Evolutionary conservation across 2,888 invertebrate species (phyloP), one percentile per base, ranked within the genome.

Genomic region (Muscina levida): DNA sequence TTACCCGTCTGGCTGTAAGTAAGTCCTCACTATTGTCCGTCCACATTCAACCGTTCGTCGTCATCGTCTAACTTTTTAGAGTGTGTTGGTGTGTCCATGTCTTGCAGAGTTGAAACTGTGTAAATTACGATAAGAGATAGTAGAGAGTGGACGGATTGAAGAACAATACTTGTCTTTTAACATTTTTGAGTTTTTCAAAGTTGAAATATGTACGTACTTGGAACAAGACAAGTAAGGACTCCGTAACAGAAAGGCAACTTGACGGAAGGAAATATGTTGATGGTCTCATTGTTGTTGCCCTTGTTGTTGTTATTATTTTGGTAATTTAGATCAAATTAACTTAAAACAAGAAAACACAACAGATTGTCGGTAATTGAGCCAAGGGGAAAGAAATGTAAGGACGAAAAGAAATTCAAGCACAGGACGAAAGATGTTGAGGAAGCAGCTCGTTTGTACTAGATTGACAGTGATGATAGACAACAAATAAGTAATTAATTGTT

Each of bases 391-490:
- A 3, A 31, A 8, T 31, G 31, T 31, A 8, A 8, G 31, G 8
- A 31, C 3, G 31, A 31, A 31, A 42, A 24, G n/a, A 24, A 17
- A 46, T 5, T 15, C n/a, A 13, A 22, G n/a, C 22, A 68, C 51
- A 67, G 15, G 51, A 68, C 39, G 24, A 57, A 24, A 5, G n/a
- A 56, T 26, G 53, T 65, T 26, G 31, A 31, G 31, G 31, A 31
- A 31, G 31, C 8, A 24, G 53, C n/a, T 67, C 39, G 62, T 57
- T 72, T 67, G 44, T 68, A 26, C 37, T n/a, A 85, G 87, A 87
- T 88, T 86, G 87, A 86, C 87, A 86, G 86, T 84, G 85, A 76
- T 88, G 88, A 88, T 88, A 85, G 85, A 83, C 83, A 79, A 48
- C 48, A 86, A 87, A 85, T 87, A 88, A 87, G 39, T 62, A 62